These are phyloP conservation scores for Styela clava DNA, from an alignment of 23 tunicate species.

Conservation along the genomic window DNA sequence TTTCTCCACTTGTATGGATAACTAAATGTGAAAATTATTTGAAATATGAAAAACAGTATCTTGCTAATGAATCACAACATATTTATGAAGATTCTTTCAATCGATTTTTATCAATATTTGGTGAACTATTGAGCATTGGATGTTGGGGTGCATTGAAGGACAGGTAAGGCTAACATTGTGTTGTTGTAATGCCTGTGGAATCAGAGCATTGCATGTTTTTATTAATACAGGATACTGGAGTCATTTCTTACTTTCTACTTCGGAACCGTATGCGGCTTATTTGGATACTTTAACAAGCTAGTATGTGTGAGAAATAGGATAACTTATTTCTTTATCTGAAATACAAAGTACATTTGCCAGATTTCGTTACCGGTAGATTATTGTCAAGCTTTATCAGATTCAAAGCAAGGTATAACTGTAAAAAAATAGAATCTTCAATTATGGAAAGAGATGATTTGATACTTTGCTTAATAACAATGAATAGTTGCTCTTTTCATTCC, in stretches of 20 bases:
- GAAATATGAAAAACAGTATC: background rate
- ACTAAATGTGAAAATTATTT: slow-evolving; percentile 1
- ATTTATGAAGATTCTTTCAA: background rate
- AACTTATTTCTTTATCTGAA: background rate
- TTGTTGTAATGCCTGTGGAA: background rate
- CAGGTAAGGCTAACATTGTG: background rate
- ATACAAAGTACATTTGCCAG: no score
- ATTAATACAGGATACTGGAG: no score
- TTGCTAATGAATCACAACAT: background rate
- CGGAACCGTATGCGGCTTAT: no score
- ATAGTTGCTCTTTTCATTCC: background rate
- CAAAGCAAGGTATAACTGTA: no score
- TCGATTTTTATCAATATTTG: background rate
- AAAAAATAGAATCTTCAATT: no score
- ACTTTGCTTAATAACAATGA: background rate
- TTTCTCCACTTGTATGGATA: slow-evolving; percentile 3
- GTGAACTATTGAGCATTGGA: slow-evolving; percentile 1
- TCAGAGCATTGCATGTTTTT: no score
- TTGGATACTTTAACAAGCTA: background rate
- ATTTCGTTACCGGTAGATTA: no score
- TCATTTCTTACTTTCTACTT: no score
- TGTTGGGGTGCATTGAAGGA: background rate
- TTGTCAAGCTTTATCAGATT: no score
- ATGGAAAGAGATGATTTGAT: no score
- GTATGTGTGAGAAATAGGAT: background rate